A percentile compares a stretch with the other conserved stretches of the same genome.
Evolutionary conservation across 2,888 invertebrate species (phyloP).

Genomic region (Dicycla oo): DNA sequence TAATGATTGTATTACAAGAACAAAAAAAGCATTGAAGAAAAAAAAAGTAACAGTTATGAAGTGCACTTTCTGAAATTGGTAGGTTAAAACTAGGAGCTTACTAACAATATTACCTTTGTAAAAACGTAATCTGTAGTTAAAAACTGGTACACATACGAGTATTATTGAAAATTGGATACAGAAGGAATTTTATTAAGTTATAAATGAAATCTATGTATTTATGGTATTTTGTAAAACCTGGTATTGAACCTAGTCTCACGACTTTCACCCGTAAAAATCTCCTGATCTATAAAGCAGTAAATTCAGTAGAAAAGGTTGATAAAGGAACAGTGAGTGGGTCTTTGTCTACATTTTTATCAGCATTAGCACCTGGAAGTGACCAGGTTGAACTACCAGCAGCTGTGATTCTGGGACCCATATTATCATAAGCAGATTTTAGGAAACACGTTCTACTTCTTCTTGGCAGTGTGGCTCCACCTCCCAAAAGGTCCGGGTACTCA

Average conservation of each 20-base stretch:
- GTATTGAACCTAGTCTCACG: background rate
- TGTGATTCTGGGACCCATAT: constrained; percentile 97
- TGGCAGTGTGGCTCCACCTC: constrained; percentile 85
- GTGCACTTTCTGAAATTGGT: background rate
- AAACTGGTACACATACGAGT: background rate
- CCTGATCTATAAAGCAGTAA: constrained; percentile 83
- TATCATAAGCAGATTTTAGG: constrained; percentile 94
- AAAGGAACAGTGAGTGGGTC: constrained; percentile 76
- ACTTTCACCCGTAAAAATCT: constrained; percentile 11
- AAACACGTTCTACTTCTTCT: constrained; percentile 88
- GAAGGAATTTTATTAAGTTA: background rate
- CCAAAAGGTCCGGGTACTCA: constrained; percentile 95
- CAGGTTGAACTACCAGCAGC: constrained; percentile 97
- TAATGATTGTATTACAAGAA: background rate
- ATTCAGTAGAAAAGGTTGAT: constrained; percentile 87
- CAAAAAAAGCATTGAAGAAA: background rate
- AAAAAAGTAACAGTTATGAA: background rate
- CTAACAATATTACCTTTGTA: constrained; percentile 1
- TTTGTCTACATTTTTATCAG: constrained; percentile 74
- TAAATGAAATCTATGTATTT: constrained; percentile 12
- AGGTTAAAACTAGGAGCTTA: background rate
- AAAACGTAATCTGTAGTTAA: background rate
- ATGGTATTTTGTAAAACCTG: constrained; percentile 11
- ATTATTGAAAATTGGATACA: constrained; percentile 2
- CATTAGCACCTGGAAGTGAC: constrained; percentile 92